Evolutionary conservation across 2,888 invertebrate species (phyloP).

Genomic region (Limnephilus auricula): DNA sequence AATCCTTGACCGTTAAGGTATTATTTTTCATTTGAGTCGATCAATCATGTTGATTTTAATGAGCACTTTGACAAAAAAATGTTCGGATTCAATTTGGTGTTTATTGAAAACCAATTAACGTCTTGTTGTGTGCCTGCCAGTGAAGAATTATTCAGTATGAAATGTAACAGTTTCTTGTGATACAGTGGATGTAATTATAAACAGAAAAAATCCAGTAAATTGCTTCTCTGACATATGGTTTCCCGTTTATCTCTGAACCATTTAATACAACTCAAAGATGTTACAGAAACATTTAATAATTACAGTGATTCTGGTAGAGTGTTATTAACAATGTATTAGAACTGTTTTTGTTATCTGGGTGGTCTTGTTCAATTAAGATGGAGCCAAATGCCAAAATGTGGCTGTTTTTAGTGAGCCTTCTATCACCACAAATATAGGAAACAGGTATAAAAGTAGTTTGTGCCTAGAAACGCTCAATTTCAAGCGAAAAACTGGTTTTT

Average conservation of each 20-base stretch:
- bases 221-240: slow-evolving; percentile 45
- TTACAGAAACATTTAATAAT: slow-evolving; percentile 4
- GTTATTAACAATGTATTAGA: slow-evolving; percentile 15
- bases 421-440: too few relatives aligned
- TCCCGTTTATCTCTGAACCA: slow-evolving; percentile 26
- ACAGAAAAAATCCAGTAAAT: slow-evolving; percentile 33
- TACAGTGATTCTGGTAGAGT: slow-evolving; percentile 17
- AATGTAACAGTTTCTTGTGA: slow-evolving; percentile 30
- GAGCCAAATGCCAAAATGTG: too few relatives aligned
- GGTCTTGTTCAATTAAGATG: background rate
- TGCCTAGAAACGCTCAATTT: too few relatives aligned
- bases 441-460: too few relatives aligned
- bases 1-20: slow-evolving; percentile 47
- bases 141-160: slow-evolving; percentile 18
- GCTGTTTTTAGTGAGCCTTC: too few relatives aligned
- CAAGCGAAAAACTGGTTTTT: too few relatives aligned
- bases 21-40: slow-evolving; percentile 51
- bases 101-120: slow-evolving; percentile 57
- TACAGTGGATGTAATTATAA: slow-evolving; percentile 38
- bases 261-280: slow-evolving; percentile 38
- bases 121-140: slow-evolving; percentile 16
- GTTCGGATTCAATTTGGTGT: slow-evolving; percentile 52
- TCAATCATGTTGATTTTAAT: slow-evolving; percentile 55
- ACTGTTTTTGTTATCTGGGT: background rate
- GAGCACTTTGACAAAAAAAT: slow-evolving; percentile 55